Evolutionary conservation across 2,888 invertebrate species (phyloP), one percentile per base, ranked within the genome.

Genomic region (Plemyria rubiginata): DNA sequence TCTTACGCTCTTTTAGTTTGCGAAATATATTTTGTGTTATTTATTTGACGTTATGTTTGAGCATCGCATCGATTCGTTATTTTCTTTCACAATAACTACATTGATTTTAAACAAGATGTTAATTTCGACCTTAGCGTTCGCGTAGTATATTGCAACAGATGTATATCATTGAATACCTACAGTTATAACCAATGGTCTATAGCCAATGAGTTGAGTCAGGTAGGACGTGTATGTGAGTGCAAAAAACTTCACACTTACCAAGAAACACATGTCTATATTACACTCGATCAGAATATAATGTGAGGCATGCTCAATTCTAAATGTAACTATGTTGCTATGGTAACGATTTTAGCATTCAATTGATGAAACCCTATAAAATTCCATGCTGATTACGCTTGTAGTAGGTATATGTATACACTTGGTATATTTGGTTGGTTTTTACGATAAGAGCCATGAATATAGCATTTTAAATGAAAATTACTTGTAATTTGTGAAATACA

Each of bases 61-160:
- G 22, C n/a, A 28, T 28, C 28, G 5, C 28, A 48, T 28, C 6
- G 16, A 16, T 45, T 45, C 45, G 15, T 16, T 16, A 45, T 45
- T 11, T 45, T 45, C 50, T 60, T 60, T 54, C 54, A 51, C 38
- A 60, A 54, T 16, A 45, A 32, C 38, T 53, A n/a, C n/a, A n/a
- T 28, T 50, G 40, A 53, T 60, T 15, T 36, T 32, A 22, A 54
- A 57, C 45, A 41, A 54, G 46, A 70, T 70, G 68, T 62, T 60
- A 67, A 68, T 70, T 67, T 68, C 56, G 68, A 70, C 70, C 70
- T 70, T 62, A 63, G 48, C 49, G 54, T 55, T 55, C 45, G 53
- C 9, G 4, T 43, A 50, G 55, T 51, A 54, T 65, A 57, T 65
- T 66, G 67, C 61, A 63, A 69, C 65, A 67, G 51, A 62, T 56